Evolutionary conservation across 1,140 invertebrate genomes (phyloP), one percentile per base, ranked within the genome.

Genomic region (Lasioglossum baleicum): DNA sequence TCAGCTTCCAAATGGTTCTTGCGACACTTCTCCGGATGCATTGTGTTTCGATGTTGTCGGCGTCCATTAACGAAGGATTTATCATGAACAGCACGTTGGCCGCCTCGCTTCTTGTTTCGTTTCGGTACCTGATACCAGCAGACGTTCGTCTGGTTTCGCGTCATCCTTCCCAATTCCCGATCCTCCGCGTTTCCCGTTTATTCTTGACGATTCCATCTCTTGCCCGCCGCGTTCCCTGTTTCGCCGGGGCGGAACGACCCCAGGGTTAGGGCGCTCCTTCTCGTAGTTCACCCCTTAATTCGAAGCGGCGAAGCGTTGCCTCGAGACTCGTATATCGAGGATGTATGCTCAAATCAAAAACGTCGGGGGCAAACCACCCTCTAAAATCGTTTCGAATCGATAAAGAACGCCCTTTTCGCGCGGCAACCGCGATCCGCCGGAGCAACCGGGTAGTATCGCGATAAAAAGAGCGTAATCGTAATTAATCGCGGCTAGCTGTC

Each of bases 301-400:
- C 88, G 90, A 91, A 87, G 90, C 90, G 90, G 89, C 85, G 91
- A 90, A 90, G 88, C 90, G 90, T 91, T 89, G 84, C 86, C 80
- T 75, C 75, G 71, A 75, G 70, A 84, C 86, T 88, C 84, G 88
- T 89, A 90, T 91, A 90, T 91, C 88, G 88, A 90, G 90, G 88
- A 89, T 90, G 82, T 84, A 88, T 82, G 81, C 58, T 83, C 61
- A 89, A 92, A 90, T 91, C 90, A 91, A 91, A 91, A 91, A 91
- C 86, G 88, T 86, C 87, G 75, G 86, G 89, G 90, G 89, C 87
- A 88, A 90, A 91, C 90, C 88, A 88, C 90, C 90, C 89, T 89
- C 87, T 85, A 87, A 92, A 92, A 92, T 92, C 90, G 86, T 90
- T 91, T 90, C 88, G 87, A 91, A 92, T 92, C 91, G 90, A 92